Percentiles rank a stretch among this genome's conserved stretches.
Evolutionary conservation across 2,888 invertebrate species (phyloP).

Genomic region (Crepidodera aurea): DNA sequence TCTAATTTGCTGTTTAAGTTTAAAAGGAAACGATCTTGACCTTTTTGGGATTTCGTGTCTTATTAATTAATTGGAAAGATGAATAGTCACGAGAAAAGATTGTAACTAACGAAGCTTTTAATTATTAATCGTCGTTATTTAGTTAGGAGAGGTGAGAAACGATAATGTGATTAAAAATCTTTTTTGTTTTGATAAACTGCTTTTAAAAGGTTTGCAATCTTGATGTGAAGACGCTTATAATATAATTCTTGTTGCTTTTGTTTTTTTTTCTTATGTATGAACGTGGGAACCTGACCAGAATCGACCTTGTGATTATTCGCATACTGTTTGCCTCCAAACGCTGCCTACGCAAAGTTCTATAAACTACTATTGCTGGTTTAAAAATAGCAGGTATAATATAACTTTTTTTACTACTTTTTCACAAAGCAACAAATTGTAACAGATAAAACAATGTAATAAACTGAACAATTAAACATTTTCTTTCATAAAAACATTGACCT

Average conservation of each 20-base stretch:
- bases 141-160: background rate
- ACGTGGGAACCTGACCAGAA: background rate
- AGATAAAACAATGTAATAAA: too few relatives aligned
- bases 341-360: too few relatives aligned
- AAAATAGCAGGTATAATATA: too few relatives aligned
- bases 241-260: background rate
- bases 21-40: background rate
- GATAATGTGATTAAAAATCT: background rate
- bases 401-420: too few relatives aligned
- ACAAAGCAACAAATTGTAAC: too few relatives aligned
- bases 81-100: background rate
- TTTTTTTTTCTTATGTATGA: background rate
- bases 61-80: slow-evolving; percentile 8
- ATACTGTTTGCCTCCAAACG: too few relatives aligned
- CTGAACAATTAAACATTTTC: too few relatives aligned
- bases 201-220: background rate
- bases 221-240: background rate
- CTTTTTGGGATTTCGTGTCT: slow-evolving; percentile 7
- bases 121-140: background rate
- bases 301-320: too few relatives aligned
- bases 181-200: background rate
- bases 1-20: background rate
- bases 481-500: too few relatives aligned
- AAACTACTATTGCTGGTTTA: too few relatives aligned
- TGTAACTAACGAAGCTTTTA: background rate